Percentiles rank a stretch among this genome's conserved stretches.
Conservation (phyloP, 2,113 vertebrate species). For the Cottus gobio region DNA sequence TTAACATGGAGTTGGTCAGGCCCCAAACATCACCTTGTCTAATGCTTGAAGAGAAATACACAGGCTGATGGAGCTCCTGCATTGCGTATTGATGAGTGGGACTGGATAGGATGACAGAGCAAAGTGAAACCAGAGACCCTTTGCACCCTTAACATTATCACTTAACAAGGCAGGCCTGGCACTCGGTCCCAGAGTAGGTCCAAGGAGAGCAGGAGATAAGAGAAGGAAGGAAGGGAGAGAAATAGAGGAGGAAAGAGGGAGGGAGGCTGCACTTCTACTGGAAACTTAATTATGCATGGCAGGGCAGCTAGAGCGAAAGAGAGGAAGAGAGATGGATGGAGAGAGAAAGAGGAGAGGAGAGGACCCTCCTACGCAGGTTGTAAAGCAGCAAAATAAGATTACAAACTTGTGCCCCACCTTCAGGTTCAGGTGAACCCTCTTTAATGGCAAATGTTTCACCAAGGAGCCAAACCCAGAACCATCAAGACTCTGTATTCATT, state of each 20-base stretch:
- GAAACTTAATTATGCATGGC: conserved; percentile 75
- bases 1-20: conserved; percentile 56
- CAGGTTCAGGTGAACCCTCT: conserved; percentile 35
- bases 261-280: conserved; percentile 52
- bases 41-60: conserved; percentile 47
- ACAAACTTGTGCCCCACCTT: background rate
- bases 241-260: conserved; percentile 1
- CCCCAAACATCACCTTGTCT: conserved; percentile 64
- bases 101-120: conserved; percentile 76
- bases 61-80: conserved; percentile 62
- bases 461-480: conserved; percentile 27
- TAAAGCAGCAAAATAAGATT: background rate
- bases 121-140: conserved; percentile 74
- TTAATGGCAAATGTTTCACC: conserved; percentile 27
- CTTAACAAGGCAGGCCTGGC: conserved; percentile 70
- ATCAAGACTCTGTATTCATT: conserved; percentile 33
- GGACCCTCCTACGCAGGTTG: conserved; percentile 48
- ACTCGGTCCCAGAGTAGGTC: conserved; percentile 4
- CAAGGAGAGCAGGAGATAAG: conserved; percentile 9
- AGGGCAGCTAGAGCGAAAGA: conserved; percentile 64
- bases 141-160: conserved; percentile 67
- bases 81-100: conserved; percentile 78
- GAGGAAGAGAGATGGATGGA: conserved; percentile 55
- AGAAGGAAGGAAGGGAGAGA: background rate
- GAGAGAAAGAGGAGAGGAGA: conserved; percentile 54